phyloP scores from a whole-genome alignment of 2,888 invertebrate genomes.

The Baccha elongata region DNA sequence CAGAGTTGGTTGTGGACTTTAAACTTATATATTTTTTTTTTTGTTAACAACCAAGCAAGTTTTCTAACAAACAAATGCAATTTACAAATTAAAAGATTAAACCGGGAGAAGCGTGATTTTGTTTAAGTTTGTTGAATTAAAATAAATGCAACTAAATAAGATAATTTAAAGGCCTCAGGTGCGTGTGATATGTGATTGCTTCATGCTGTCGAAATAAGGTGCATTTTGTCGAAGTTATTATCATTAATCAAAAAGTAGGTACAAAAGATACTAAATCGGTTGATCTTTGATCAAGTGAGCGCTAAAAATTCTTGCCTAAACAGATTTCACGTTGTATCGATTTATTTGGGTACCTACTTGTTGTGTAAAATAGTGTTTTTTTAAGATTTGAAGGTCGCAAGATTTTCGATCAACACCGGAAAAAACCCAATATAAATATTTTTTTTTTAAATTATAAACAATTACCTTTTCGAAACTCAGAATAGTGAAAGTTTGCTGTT shows the following conservation, averaged over 20 bases:
- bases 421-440: slow-evolving; percentile 9
- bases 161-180: background rate
- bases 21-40: no score
- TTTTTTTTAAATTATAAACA: slow-evolving; percentile 26
- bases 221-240: background rate
- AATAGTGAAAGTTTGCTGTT: slow-evolving; percentile 57
- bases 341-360: background rate
- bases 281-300: slow-evolving; percentile 44
- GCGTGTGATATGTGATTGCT: slow-evolving; percentile 3
- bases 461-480: background rate
- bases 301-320: background rate
- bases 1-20: slow-evolving; percentile 55
- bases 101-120: slow-evolving; percentile 20
- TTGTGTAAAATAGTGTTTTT: background rate
- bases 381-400: slow-evolving; percentile 57
- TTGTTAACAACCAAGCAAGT: slow-evolving; percentile 20
- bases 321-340: background rate
- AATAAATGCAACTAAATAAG: slow-evolving; percentile 20
- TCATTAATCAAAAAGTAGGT: background rate
- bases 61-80: slow-evolving; percentile 46
- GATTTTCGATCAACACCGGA: slow-evolving; percentile 16
- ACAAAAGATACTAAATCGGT: slow-evolving; percentile 12
- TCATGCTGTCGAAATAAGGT: background rate
- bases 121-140: slow-evolving; percentile 25
- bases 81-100: slow-evolving; percentile 18